Conservation (phyloP, 2,113 vertebrate species). For the Otus sunia region DNA sequence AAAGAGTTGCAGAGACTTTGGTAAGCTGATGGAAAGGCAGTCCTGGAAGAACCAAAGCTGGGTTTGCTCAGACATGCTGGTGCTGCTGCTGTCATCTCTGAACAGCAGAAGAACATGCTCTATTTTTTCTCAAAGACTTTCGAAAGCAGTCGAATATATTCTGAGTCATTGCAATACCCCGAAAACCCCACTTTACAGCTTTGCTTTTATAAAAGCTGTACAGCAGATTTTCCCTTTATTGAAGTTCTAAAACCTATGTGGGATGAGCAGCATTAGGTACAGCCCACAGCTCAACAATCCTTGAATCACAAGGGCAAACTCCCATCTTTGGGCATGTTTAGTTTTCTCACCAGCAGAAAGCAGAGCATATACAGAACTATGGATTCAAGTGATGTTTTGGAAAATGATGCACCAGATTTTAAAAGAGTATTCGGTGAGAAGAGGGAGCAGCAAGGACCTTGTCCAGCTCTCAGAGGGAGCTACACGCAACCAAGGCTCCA, state of each 20-base stretch:
- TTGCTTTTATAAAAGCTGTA: neutral
- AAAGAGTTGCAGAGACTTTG: neutral
- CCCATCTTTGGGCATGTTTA: neutral
- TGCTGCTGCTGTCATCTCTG: neutral
- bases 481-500: neutral
- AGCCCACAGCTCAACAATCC: rapidly evolving
- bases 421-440: neutral
- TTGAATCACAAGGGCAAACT: neutral
- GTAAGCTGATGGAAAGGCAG: neutral
- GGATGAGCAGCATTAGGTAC: rapidly evolving
- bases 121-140: neutral
- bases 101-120: neutral
- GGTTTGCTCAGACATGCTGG: neutral
- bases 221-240: neutral
- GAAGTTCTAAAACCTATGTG: neutral
- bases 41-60: neutral
- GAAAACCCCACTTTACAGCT: neutral
- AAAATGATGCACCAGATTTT: neutral
- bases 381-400: neutral
- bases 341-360: neutral
- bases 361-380: neutral
- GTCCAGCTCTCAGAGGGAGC: neutral
- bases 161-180: neutral
- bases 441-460: neutral
- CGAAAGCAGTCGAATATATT: neutral